phyloP scores from a whole-genome alignment of 1,140 invertebrate genomes.

The fruit fly (Drosophila melanogaster) region DNA sequence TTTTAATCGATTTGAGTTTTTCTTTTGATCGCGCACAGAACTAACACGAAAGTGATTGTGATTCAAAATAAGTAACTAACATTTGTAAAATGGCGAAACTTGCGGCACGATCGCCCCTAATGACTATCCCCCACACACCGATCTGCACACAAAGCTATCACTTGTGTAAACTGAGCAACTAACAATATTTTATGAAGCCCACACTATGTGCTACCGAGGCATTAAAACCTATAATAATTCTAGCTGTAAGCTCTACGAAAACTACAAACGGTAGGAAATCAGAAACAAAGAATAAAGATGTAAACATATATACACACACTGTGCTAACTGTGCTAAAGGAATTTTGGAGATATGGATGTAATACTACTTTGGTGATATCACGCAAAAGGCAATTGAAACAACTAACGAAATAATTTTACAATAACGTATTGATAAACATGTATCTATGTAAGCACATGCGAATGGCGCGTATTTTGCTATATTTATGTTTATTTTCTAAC shows the following conservation, averaged over 20 bases:
- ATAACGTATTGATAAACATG: slow-evolving; percentile 54
- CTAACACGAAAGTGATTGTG: slow-evolving; percentile 78
- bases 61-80: slow-evolving; percentile 72
- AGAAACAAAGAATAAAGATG: slow-evolving; percentile 26
- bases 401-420: slow-evolving; percentile 72
- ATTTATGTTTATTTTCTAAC: slow-evolving; percentile 54
- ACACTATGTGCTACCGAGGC: slow-evolving; percentile 66
- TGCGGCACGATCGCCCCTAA: slow-evolving; percentile 9
- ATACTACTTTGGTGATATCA: slow-evolving; percentile 76
- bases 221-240: slow-evolving; percentile 67
- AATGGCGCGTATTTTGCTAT: slow-evolving; percentile 56
- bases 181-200: slow-evolving; percentile 57
- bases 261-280: slow-evolving; percentile 38
- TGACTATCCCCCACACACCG: slow-evolving; percentile 14
- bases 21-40: slow-evolving; percentile 50
- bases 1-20: background rate
- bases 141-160: slow-evolving; percentile 40
- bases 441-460: slow-evolving; percentile 36
- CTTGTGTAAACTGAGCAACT: slow-evolving; percentile 53
- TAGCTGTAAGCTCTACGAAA: slow-evolving; percentile 63
- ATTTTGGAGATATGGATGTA: slow-evolving; percentile 55
- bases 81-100: slow-evolving; percentile 67
- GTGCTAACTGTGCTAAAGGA: slow-evolving; percentile 44
- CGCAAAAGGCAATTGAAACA: slow-evolving; percentile 80
- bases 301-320: slow-evolving; percentile 32